A percentile compares a stretch with the other conserved stretches of the same genome.
Evolutionary conservation across 2,888 invertebrate species (phyloP).

Genomic region (Lydus trimaculatus): DNA sequence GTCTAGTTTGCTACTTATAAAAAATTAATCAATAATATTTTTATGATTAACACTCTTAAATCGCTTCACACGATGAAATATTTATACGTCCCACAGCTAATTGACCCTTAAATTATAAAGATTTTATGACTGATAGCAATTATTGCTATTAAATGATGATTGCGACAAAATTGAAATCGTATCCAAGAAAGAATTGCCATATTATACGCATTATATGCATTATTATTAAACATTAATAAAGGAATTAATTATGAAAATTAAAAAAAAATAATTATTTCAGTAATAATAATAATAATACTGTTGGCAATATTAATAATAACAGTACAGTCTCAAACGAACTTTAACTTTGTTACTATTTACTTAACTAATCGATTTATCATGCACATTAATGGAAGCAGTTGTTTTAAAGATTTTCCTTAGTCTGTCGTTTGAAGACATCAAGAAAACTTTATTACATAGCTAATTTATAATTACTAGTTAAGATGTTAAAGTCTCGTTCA

Average conservation of each 20-base stretch:
- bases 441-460: conserved; percentile 6
- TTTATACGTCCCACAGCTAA: conserved; percentile 3
- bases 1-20: not conserved
- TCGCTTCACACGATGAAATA: conserved; percentile 7
- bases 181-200: not conserved
- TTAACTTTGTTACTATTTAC: conserved; percentile 9
- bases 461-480: conserved; percentile 10
- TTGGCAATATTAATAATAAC: not conserved
- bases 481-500: conserved; percentile 8
- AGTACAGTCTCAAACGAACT: not conserved
- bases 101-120: conserved; percentile 10
- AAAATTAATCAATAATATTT: not conserved
- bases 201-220: not conserved
- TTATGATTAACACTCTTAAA: not conserved
- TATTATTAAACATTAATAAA: not conserved
- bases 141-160: conserved; percentile 2
- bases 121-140: conserved; percentile 1
- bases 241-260: not conserved
- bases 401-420: conserved; percentile 10
- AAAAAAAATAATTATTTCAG: not conserved
- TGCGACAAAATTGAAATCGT: not conserved
- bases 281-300: not conserved
- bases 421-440: conserved; percentile 8
- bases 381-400: conserved; percentile 11
- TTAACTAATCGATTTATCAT: conserved; percentile 10